Evolutionary conservation across 2,888 invertebrate genomes (phyloP).

Genomic region (Bellardia bayeri): DNA sequence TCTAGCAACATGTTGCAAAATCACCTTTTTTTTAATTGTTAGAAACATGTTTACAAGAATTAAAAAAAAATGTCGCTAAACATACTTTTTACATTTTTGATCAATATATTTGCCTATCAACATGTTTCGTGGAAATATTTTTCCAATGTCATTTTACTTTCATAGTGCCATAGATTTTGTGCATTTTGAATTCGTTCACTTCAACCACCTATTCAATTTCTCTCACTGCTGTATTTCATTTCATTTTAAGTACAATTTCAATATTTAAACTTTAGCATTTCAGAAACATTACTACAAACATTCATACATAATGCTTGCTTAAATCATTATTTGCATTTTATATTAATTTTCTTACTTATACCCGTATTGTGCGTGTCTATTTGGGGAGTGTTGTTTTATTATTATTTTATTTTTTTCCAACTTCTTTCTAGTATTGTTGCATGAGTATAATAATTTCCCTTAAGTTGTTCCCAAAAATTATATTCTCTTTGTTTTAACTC

Average conservation of each 20-base stretch:
- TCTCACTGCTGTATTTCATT: background rate
- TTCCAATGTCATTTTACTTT: no score
- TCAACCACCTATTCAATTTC: background rate
- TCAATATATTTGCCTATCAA: no score
- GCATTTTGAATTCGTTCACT: no score
- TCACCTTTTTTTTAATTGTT: no score
- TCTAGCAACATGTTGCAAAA: background rate
- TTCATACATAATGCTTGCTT: background rate
- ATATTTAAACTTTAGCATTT: constrained; percentile 15
- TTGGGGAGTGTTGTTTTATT: constrained; percentile 54
- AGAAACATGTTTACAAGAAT: no score
- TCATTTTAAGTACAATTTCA: constrained; percentile 1
- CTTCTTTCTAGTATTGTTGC: constrained; percentile 24
- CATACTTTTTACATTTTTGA: no score
- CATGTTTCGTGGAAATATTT: no score
- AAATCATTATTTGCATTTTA: constrained; percentile 47
- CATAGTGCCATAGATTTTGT: no score
- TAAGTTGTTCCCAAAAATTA: background rate
- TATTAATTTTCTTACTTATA: constrained; percentile 42
- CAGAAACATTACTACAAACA: background rate
- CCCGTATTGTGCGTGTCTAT: constrained; percentile 58
- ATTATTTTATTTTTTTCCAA: constrained; percentile 17
- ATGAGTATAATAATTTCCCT: constrained; percentile 46
- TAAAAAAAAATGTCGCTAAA: no score
- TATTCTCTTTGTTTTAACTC: constrained; percentile 5